These are phyloP conservation scores for Plagodis pulveraria DNA, from an alignment of 2,888 invertebrate species.

Conservation along the genomic window DNA sequence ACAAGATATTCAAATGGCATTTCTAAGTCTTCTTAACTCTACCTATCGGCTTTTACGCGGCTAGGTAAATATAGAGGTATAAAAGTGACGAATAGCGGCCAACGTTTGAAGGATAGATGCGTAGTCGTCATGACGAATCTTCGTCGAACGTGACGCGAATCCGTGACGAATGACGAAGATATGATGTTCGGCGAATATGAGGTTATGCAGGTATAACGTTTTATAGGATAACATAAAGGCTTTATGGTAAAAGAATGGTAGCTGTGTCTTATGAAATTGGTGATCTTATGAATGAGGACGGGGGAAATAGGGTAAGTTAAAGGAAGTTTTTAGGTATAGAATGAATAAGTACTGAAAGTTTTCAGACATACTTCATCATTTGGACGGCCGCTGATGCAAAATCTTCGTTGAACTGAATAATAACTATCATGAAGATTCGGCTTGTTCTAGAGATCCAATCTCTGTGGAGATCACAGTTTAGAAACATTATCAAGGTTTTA, in stretches of 20 bases:
- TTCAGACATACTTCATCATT: too few relatives aligned
- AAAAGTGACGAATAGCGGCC: slow-evolving; percentile 75
- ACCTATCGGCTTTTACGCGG: slow-evolving; percentile 68
- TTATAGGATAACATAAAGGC: slow-evolving; percentile 20
- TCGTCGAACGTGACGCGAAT: slow-evolving; percentile 48
- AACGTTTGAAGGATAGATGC: slow-evolving; percentile 64
- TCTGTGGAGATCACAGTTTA: too few relatives aligned
- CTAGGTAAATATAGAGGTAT: slow-evolving; percentile 77
- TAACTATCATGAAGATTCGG: too few relatives aligned
- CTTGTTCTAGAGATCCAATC: too few relatives aligned
- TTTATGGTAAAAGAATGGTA: slow-evolving; percentile 25
- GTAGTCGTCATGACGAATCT: slow-evolving; percentile 50
- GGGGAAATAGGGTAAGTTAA: too few relatives aligned
- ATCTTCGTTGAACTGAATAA: too few relatives aligned
- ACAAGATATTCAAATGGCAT: background rate
- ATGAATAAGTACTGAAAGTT: too few relatives aligned
- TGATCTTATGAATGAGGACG: slow-evolving; percentile 5
- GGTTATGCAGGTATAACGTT: slow-evolving; percentile 19
- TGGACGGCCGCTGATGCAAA: too few relatives aligned
- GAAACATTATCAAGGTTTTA: too few relatives aligned
- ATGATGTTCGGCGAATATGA: slow-evolving; percentile 22
- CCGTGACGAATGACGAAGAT: slow-evolving; percentile 19
- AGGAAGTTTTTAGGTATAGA: too few relatives aligned
- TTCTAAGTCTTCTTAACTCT: slow-evolving; percentile 48
- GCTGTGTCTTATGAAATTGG: slow-evolving; percentile 20